Evolutionary conservation across 2,113 vertebrate species (phyloP), one percentile per base, ranked within the genome.

Genomic region (Cygnus buccinator): DNA sequence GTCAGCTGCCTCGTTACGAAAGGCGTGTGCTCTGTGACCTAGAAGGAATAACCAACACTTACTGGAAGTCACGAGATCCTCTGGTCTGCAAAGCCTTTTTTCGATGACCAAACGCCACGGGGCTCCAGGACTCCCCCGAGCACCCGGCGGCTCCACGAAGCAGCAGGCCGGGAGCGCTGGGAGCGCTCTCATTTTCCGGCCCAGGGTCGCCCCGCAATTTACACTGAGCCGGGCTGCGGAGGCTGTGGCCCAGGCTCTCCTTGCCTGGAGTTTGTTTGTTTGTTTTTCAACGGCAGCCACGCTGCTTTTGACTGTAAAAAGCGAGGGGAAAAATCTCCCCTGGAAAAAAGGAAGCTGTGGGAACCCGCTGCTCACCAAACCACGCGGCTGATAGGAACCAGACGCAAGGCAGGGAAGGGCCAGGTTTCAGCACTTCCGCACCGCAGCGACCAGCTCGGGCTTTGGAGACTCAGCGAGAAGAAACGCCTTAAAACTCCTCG

Each of bases 401-500:
- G 73, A 90, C 61, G 83, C 5, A 3, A 52, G 37, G 46, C 37
- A 72, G 43, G 66, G 46, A 62, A 48, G 71, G 59, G 68, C 67
- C 71, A 20, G 19, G 13, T 28, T 93, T 80, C 92, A 85, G 33
- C n/a, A 59, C 68, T 66, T 76, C 31, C 72, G 73, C 88, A 80
- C 68, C 63, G 50, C 20, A 28, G 78, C 66, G 44, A 93, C 80
- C 76, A 66, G 2, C 29, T 14, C 2, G 21, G 46, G 83, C 50
- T 86, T 86, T 59, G 44, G 75, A 94, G 82, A 72, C 31, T 55
- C 75, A 41, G 4, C 1, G 3, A 88, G 62, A 72, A 67, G 58
- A 95, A 85, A 92, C 90, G 75, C 75, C 72, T 85, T 43, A 17
- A 86, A 86, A 83, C 48, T 61, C 79, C 72, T 62, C 2, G 58